These are phyloP conservation scores for Halcyon smyrnensis DNA, from an alignment of 2,797 vertebrate genomes.

Conservation along the genomic window DNA sequence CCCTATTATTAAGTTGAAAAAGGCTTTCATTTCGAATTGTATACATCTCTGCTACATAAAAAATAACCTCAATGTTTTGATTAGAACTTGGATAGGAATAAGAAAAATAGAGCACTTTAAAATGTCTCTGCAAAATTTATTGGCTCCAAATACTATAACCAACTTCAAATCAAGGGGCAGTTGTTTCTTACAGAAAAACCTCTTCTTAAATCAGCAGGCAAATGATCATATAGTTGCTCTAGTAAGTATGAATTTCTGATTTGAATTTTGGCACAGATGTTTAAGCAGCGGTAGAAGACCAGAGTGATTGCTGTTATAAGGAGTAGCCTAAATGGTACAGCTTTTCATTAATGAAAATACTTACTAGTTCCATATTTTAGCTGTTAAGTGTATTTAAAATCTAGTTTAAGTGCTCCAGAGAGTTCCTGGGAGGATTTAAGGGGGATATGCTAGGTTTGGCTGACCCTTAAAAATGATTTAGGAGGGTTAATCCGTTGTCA, in stretches of 20 bases:
- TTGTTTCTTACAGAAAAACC: neutral
- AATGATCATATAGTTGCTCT: neutral
- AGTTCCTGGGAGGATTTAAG: neutral
- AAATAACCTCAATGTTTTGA: neutral
- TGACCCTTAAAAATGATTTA: conserved; percentile 38
- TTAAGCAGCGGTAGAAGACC: neutral
- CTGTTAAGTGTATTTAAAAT: neutral
- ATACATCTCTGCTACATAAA: neutral
- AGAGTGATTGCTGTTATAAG: neutral
- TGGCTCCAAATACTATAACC: neutral
- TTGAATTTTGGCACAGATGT: conserved; percentile 27
- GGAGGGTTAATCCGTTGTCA: conserved; percentile 63
- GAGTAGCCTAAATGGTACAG: neutral
- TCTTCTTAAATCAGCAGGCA: neutral
- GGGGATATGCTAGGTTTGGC: conserved; percentile 4
- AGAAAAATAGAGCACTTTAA: neutral
- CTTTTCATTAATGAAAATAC: neutral
- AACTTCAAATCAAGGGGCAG: neutral
- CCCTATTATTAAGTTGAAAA: neutral
- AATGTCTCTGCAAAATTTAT: neutral
- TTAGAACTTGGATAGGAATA: neutral
- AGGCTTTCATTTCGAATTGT: neutral
- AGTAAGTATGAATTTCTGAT: conserved; percentile 17
- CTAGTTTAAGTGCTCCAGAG: neutral
- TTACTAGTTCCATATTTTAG: neutral